These are phyloP conservation scores for Antennarius maculatus DNA, from an alignment of 2,797 vertebrate species.

Conservation along the genomic window DNA sequence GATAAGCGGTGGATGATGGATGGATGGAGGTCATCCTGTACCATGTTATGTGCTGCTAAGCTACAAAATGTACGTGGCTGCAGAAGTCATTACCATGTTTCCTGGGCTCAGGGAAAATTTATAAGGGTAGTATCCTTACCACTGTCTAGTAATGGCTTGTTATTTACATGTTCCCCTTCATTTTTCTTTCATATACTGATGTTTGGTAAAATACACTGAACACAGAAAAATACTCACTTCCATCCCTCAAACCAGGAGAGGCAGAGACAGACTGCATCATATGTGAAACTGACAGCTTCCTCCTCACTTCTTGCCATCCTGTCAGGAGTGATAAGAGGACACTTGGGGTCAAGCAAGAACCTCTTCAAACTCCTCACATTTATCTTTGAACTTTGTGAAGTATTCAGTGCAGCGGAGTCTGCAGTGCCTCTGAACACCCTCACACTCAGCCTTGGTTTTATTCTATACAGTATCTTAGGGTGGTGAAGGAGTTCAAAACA, in stretches of 20 bases:
- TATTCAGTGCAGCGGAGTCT: not conserved
- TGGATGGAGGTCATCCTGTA: too few species aligned
- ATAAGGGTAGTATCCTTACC: not conserved
- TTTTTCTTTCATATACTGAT: not conserved
- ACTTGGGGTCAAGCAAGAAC: not conserved
- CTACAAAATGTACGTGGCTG: not conserved
- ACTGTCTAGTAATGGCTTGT: not conserved
- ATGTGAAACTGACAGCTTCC: slow-evolving; percentile 6
- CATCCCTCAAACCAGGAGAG: not conserved
- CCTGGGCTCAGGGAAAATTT: not conserved
- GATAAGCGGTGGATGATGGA: too few species aligned
- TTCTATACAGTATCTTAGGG: not conserved
- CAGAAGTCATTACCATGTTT: not conserved
- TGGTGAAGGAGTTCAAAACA: not conserved
- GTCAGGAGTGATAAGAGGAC: slow-evolving; percentile 2
- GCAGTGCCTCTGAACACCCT: slow-evolving; percentile 19
- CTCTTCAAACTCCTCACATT: slow-evolving; percentile 11
- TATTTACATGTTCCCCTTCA: not conserved
- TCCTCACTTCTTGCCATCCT: not conserved
- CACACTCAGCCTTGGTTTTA: slow-evolving; percentile 7
- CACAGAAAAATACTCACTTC: not conserved
- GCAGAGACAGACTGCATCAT: not conserved
- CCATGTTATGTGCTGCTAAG: too few species aligned
- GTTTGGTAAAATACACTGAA: not conserved
- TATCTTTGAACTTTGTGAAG: slow-evolving; percentile 1